Percentiles rank a stretch among this genome's conserved stretches.
Evolutionary conservation across 2,113 vertebrate genomes (phyloP).

Genomic region (Amblyornis subalaris): DNA sequence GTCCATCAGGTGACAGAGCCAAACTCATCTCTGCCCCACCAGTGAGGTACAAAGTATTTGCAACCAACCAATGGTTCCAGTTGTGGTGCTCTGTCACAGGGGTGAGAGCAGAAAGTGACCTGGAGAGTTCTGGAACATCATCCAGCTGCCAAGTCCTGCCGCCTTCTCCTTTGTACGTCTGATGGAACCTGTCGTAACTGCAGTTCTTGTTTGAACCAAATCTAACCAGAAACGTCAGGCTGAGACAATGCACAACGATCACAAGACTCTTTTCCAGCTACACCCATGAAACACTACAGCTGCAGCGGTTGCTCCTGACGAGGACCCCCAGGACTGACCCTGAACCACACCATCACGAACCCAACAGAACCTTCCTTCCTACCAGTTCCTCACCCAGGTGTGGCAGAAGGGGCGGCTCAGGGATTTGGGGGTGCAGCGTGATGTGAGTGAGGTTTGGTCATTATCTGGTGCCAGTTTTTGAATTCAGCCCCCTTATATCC

Average conservation of each 20-base stretch:
- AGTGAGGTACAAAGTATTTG: not conserved
- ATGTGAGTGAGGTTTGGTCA: not conserved
- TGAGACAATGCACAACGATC: not conserved
- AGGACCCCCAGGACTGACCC: not conserved
- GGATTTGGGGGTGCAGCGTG: not conserved
- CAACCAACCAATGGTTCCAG: not conserved
- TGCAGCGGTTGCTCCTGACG: too few relatives aligned
- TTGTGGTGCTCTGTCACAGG: not conserved
- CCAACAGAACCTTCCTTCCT: not conserved
- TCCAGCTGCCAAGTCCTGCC: not conserved
- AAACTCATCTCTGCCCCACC: not conserved
- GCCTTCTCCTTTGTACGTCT: not conserved
- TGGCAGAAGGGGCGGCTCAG: not conserved
- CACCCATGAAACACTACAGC: fast-evolving
- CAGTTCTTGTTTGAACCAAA: not conserved
- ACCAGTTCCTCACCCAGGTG: fast-evolving
- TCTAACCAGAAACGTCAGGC: not conserved
- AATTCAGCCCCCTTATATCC: not conserved
- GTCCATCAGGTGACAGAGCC: not conserved
- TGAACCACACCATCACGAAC: too few relatives aligned
- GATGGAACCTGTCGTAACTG: not conserved
- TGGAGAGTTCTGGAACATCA: not conserved
- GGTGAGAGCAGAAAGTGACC: not conserved
- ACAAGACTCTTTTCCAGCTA: not conserved
- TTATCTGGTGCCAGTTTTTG: not conserved